Evolutionary conservation across 2,113 vertebrate species (phyloP).

Genomic region (Polypterus bichir): DNA sequence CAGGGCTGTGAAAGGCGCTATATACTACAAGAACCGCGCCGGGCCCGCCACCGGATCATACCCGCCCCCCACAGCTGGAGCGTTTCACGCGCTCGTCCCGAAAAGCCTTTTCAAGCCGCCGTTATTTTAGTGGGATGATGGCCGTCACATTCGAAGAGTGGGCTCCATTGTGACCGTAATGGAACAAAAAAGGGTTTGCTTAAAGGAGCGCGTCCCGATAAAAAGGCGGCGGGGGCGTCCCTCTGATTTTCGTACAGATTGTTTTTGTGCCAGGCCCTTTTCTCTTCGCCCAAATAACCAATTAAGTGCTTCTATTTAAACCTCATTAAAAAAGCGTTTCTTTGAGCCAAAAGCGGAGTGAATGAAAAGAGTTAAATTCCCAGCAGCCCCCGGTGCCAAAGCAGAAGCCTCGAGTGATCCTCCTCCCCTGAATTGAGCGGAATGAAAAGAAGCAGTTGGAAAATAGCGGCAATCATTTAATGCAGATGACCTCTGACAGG

Average conservation of each 20-base stretch:
- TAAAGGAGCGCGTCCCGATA: conserved; percentile 7
- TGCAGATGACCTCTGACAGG: conserved; percentile 80
- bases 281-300: conserved; percentile 9
- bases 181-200: conserved; percentile 17
- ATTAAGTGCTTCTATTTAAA: conserved; percentile 23
- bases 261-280: conserved; percentile 13
- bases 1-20: conserved; percentile 1
- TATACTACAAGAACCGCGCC: too few species aligned
- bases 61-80: too few species aligned
- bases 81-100: too few species aligned
- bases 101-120: too few species aligned
- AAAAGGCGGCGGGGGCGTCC: neutral
- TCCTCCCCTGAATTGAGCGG: conserved; percentile 66
- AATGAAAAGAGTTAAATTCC: conserved; percentile 70
- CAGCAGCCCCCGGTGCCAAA: conserved; percentile 65
- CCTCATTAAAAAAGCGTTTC: conserved; percentile 24
- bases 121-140: conserved; percentile 3
- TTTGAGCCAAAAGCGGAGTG: conserved; percentile 23
- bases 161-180: conserved; percentile 9
- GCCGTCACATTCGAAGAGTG: conserved; percentile 13
- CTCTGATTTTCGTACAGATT: neutral
- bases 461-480: conserved; percentile 83
- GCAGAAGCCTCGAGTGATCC: conserved; percentile 67
- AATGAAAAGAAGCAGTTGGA: conserved; percentile 79
- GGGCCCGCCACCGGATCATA: too few species aligned